A percentile compares a stretch with the other conserved stretches of the same genome.
These are phyloP conservation scores for Microplitis manilae DNA, from an alignment of 2,888 invertebrate genomes.

Conservation along the genomic window DNA sequence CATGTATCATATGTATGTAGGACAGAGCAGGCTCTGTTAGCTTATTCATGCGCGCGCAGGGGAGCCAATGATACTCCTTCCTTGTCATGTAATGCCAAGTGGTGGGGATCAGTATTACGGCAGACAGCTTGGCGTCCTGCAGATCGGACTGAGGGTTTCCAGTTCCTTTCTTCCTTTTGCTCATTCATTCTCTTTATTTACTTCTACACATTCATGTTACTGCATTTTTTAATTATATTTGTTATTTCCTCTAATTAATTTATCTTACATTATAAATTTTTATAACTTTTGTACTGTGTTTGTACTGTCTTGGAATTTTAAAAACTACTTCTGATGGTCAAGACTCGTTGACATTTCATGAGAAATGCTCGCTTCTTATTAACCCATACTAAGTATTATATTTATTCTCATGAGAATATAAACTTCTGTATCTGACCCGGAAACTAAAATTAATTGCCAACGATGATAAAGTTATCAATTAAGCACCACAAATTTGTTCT, in stretches of 20 bases:
- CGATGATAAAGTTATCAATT: neutral
- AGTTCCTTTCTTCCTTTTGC: constrained; percentile 49
- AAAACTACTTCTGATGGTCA: constrained; percentile 24
- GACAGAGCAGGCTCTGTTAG: constrained; percentile 56
- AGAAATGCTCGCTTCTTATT: constrained; percentile 27
- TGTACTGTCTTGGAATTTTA: constrained; percentile 27
- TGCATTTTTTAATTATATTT: neutral
- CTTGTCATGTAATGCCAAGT: constrained; percentile 43
- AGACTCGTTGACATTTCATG: constrained; percentile 28
- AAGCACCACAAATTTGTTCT: neutral
- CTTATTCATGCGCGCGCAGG: constrained; percentile 14
- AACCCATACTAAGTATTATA: constrained; percentile 26
- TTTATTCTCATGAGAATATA: constrained; percentile 20
- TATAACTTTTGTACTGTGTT: neutral
- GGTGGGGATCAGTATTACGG: constrained; percentile 61
- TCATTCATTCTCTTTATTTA: constrained; percentile 14
- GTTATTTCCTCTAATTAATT: neutral
- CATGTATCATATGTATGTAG: constrained; percentile 53
- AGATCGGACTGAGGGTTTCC: constrained; percentile 63
- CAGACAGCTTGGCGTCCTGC: constrained; percentile 72
- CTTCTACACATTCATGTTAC: neutral
- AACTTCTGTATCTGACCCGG: neutral
- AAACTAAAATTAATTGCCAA: neutral
- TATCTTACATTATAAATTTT: neutral
- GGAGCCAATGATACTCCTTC: constrained; percentile 26